These are phyloP conservation scores for Ascidia mentula DNA, from an alignment of 23 tunicate genomes.

Conservation along the genomic window DNA sequence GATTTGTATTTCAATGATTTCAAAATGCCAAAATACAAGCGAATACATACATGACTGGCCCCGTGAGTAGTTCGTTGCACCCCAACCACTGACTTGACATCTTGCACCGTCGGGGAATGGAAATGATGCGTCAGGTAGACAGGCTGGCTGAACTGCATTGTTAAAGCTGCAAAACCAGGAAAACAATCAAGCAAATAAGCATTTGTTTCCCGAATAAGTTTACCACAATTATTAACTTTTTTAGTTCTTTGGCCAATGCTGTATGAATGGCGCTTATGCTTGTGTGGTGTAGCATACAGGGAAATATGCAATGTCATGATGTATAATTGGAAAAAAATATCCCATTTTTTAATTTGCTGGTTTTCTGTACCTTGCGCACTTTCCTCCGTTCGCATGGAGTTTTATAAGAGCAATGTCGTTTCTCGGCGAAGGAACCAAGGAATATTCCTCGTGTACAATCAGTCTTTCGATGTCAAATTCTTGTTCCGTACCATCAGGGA, in stretches of 20 bases:
- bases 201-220: no score
- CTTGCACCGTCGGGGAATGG: constrained; percentile 31
- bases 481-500: constrained; percentile 72
- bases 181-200: no score
- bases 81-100: constrained; percentile 96
- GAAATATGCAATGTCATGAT: no score
- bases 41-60: constrained; percentile 81
- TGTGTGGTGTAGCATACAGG: no score
- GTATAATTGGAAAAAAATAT: no score
- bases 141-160: constrained; percentile 65
- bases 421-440: constrained; percentile 47
- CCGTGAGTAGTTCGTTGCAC: constrained; percentile 50
- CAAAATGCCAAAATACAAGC: not conserved
- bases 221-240: no score
- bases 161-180: constrained; percentile 62
- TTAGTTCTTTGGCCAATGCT: no score
- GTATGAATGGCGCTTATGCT: no score
- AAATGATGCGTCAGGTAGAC: constrained; percentile 48
- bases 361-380: constrained; percentile 67
- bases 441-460: constrained; percentile 65
- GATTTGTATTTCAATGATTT: not conserved
- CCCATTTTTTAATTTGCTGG: no score
- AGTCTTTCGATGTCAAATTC: constrained; percentile 61
- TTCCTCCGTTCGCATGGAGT: constrained; percentile 26
- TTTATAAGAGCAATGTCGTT: constrained; percentile 75